phyloP scores from a whole-genome alignment of 2,888 invertebrate genomes.

The Tinea pellionella region DNA sequence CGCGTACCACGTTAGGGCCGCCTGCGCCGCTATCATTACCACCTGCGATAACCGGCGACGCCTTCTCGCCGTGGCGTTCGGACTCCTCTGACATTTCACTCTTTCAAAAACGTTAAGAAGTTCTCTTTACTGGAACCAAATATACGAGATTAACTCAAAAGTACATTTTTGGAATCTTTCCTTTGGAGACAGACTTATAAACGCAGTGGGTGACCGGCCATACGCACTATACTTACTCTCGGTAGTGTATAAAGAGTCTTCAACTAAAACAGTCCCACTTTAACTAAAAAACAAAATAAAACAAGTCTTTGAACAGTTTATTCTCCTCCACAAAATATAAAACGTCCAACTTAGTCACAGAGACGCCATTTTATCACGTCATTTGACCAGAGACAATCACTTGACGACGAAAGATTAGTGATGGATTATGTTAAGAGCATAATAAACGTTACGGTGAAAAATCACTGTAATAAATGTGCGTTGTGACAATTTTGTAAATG shows the following conservation, averaged over 20 bases:
- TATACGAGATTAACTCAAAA: conserved; percentile 29
- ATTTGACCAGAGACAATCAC: too few relatives aligned
- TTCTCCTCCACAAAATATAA: neutral
- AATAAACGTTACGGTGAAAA: too few relatives aligned
- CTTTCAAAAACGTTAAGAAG: conserved; percentile 49
- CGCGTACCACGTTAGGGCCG: conserved; percentile 57
- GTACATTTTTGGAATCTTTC: conserved; percentile 14
- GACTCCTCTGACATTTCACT: conserved; percentile 67
- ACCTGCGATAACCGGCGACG: conserved; percentile 44
- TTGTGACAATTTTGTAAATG: too few relatives aligned
- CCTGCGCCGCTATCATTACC: conserved; percentile 60
- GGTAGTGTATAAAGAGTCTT: neutral
- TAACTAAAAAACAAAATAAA: too few relatives aligned
- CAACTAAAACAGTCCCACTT: neutral
- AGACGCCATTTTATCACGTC: conserved; percentile 56
- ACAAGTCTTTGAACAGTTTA: neutral
- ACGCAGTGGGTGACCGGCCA: neutral
- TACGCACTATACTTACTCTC: neutral
- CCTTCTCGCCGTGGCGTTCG: conserved; percentile 58
- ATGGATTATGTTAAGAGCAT: neutral
- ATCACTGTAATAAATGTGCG: too few relatives aligned
- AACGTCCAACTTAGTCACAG: conserved; percentile 35
- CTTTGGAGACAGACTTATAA: neutral
- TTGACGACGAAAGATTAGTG: neutral
- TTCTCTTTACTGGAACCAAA: conserved; percentile 49